Evolutionary conservation across 2,888 invertebrate species (phyloP), one percentile per base, ranked within the genome.

Genomic region (Stomorhina lunata): DNA sequence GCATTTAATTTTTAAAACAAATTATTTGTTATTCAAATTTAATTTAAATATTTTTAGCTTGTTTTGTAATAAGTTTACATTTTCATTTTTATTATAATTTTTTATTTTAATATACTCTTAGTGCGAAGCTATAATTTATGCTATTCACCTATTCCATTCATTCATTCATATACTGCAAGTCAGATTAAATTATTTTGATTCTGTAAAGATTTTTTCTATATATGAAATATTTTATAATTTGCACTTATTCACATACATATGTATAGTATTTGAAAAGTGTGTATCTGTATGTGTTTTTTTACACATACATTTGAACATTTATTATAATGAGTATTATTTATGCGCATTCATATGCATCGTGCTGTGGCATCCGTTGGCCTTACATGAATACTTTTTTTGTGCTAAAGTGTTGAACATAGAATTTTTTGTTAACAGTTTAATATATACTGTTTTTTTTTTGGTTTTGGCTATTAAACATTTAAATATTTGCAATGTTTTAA

Each of bases 151-250:
- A 71, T n/a, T n/a, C n/a, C 20, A 59, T 63, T 34, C 29, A 9
- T 53, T 17, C 4, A 2, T n/a, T 69, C 27, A 17, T 48, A 48
- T 48, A 37, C 50, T 40, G 27, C 37, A 72, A n/a, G 20, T 61
- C 72, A 12, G 40, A 63, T 78, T 53, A 43, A 55, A 78, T 59
- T 63, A 63, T 71, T 71, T 53, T 53, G 43, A 50, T 50, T 50
- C 17, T 50, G 53, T 53, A 37, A 75, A 43, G 22, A 72, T 48
- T 25, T 27, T 50, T 50, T 15, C n/a, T n/a, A n/a, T n/a, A n/a
- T 73, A n/a, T 25, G n/a, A 0, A 37, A 17, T 20, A 37, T 65
- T 12, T 15, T 57, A 22, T 40, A 43, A 45, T 57, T 15, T 37
- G 34, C 10, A 25, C 48, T 40, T 48, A 40, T 2, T 22, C 10